Evolutionary conservation across 2,797 vertebrate species (phyloP).

Genomic region (Scyliorhinus canicula): DNA sequence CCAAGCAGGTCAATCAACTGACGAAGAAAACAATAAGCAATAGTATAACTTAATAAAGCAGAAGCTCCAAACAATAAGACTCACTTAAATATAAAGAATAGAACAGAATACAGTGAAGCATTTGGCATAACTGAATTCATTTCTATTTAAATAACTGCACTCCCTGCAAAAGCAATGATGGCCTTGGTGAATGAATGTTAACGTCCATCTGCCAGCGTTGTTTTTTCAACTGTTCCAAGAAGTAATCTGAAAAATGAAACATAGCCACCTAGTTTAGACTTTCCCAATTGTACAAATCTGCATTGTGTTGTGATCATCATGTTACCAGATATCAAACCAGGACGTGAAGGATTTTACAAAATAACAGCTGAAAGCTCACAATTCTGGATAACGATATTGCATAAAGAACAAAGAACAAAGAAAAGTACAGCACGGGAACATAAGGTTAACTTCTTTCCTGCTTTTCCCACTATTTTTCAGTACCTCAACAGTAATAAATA

Average conservation of each 20-base stretch:
- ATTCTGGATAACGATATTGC: no score
- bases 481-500: not conserved
- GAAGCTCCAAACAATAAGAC: not conserved
- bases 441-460: not conserved
- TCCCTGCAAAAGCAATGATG: not conserved
- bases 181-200: not conserved
- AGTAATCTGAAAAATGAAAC: not conserved
- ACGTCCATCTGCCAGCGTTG: not conserved
- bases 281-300: not conserved
- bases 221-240: not conserved
- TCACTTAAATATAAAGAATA: not conserved
- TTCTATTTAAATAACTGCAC: not conserved
- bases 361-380: not conserved
- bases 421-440: no score
- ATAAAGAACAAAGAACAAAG: no score
- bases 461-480: not conserved
- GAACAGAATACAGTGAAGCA: not conserved
- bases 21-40: not conserved
- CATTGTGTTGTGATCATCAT: not conserved
- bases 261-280: not conserved
- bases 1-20: not conserved
- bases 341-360: not conserved
- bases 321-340: not conserved
- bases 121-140: not conserved
- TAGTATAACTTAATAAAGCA: slow-evolving; percentile 7